Base-by-base conservation (phyloP, 2,113 vertebrate species). In the Gila orcuttii region DNA sequence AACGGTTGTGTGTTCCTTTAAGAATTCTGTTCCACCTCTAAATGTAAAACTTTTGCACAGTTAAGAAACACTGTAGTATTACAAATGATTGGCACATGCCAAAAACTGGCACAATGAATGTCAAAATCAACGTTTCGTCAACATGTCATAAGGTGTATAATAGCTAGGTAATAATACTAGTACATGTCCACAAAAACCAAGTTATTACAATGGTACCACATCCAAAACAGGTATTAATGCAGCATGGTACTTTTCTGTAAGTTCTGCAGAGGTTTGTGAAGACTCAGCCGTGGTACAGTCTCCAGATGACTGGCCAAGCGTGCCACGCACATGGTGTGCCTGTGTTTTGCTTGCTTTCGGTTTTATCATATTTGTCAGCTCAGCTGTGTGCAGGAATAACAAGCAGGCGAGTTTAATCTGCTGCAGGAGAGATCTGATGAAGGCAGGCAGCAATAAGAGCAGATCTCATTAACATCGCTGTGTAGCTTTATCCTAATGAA, bases 381-480 rank as follows among this genome's bases (percentile, higher is more conserved):
- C 64, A 82, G 82, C 79, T 79, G 76, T 82, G 75, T 50, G 79
- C n/a, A 82, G 85, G 88, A 89, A 88, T 83, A 88, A 84, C 75
- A 76, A 73, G 64, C 47, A 87, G 86, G 79, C 68, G 6, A 80
- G 83, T 90, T 91, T 89, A 89, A 87, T 90, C 87, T 87, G 15
- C 81, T 76, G 83, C 55, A 68, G 84, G 45, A 86, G 87, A 78
- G 74, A 88, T 90, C 83, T 86, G 89, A 91, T 91, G 83, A 90
- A 88, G 80, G 84, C 81, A 83, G 87, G 88, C 90, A 90, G 87
- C 89, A 91, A 90, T 90, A 88, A 85, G 75, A 45, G 85, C 47
- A 87, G 88, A 91, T 91, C 90, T 87, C 88, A 91, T 92, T 92
- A 91, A 89, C 88, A 85, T 83, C 76, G 84, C 84, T 69, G 84